Percentiles rank a stretch among this genome's conserved stretches.
Evolutionary conservation across 2,797 vertebrate genomes (phyloP).

Genomic region (Pseudocheirus occidentalis): DNA sequence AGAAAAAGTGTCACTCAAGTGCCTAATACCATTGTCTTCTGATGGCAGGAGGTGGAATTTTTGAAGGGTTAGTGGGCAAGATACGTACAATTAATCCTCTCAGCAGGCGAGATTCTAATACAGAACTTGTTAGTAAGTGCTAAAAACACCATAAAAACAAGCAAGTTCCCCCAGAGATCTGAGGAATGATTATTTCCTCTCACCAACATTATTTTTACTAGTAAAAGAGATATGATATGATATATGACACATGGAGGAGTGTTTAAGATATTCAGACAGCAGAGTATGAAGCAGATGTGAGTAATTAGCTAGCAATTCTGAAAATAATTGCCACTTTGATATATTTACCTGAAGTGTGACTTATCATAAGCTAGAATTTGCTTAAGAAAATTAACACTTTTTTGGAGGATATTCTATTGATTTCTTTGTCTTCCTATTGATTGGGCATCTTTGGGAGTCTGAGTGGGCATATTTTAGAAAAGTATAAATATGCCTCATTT

Average conservation of each 20-base stretch:
- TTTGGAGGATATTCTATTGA: background rate
- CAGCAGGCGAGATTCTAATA: slow-evolving; percentile 56
- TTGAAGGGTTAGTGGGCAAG: slow-evolving; percentile 57
- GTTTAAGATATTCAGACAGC: background rate
- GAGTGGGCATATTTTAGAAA: background rate
- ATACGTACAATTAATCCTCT: slow-evolving; percentile 77
- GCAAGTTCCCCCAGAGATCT: background rate
- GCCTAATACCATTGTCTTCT: slow-evolving; percentile 64
- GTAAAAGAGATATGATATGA: background rate
- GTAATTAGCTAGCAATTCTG: slow-evolving; percentile 9
- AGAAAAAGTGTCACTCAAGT: slow-evolving; percentile 62
- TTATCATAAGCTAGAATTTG: background rate
- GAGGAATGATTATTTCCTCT: slow-evolving; percentile 10
- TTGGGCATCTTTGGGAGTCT: background rate
- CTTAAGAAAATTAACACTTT: background rate
- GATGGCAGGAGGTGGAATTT: slow-evolving; percentile 39
- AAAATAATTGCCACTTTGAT: background rate
- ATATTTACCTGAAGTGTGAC: background rate
- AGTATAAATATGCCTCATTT: background rate
- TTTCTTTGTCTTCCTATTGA: background rate
- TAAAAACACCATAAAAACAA: slow-evolving; percentile 60
- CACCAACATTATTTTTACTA: background rate
- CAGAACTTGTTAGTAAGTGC: slow-evolving; percentile 44
- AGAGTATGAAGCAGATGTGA: slow-evolving; percentile 2
- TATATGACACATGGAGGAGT: background rate